phyloP scores from a whole-genome alignment of 2,888 invertebrate species.

The Trissolcus brochymenae region DNA sequence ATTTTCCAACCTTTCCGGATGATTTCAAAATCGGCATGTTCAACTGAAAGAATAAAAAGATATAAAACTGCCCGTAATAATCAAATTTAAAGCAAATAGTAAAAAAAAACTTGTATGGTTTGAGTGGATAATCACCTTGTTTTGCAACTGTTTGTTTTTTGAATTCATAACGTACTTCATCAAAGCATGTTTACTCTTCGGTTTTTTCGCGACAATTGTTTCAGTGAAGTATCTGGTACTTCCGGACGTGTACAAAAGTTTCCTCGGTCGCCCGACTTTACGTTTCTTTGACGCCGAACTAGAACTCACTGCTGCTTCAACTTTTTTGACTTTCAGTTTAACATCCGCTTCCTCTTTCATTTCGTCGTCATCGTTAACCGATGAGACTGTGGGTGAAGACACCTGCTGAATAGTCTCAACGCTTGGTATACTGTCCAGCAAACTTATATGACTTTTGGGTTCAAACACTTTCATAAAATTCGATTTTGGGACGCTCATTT shows the following conservation, averaged over 20 bases:
- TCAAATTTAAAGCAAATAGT: constrained; percentile 55
- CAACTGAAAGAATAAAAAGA: constrained; percentile 59
- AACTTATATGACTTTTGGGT: constrained; percentile 71
- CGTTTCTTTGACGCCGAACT: constrained; percentile 82
- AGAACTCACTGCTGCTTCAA: constrained; percentile 65
- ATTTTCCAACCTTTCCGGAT: constrained; percentile 64
- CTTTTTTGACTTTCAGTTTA: constrained; percentile 66
- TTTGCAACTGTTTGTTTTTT: constrained; percentile 80
- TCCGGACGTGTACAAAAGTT: constrained; percentile 79
- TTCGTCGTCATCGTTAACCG: constrained; percentile 60
- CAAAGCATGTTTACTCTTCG: constrained; percentile 82
- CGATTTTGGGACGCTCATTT: constrained; percentile 67
- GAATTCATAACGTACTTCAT: constrained; percentile 82
- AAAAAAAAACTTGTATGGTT: neutral
- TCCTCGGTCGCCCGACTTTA: constrained; percentile 89
- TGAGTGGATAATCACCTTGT: constrained; percentile 66
- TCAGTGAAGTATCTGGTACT: constrained; percentile 82
- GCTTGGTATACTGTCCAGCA: constrained; percentile 72
- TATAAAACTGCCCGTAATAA: constrained; percentile 63
- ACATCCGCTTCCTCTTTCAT: constrained; percentile 65
- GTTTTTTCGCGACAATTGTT: constrained; percentile 89
- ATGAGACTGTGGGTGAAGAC: constrained; percentile 64
- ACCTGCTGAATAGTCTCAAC: constrained; percentile 67
- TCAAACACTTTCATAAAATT: constrained; percentile 72
- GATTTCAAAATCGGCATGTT: constrained; percentile 63